A percentile compares a stretch with the other conserved stretches of the same genome.
phyloP scores from a whole-genome alignment of 1,140 invertebrate genomes.

The Pinna nobilis region DNA sequence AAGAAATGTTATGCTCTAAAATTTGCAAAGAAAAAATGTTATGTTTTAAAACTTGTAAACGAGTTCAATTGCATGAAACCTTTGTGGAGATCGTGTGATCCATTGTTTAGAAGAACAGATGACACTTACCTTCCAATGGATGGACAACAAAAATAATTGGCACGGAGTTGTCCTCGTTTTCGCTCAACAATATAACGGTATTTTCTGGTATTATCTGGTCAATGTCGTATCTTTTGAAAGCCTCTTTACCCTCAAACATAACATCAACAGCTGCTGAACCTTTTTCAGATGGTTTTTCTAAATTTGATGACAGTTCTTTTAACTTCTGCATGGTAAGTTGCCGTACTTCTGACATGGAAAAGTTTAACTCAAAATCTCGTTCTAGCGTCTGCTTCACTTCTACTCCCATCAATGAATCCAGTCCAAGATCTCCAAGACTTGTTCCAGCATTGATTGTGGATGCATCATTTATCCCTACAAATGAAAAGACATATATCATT shows the following conservation, averaged over 20 bases:
- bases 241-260: too few species aligned
- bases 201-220: constrained; percentile 20
- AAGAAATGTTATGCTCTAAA: too few species aligned
- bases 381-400: constrained; percentile 98
- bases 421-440: constrained; percentile 92
- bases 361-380: constrained; percentile 90
- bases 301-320: constrained; percentile 77
- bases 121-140: constrained; percentile 92
- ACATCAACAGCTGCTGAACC: too few species aligned
- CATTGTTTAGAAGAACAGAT: too few species aligned
- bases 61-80: too few species aligned
- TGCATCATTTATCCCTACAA: constrained; percentile 84
- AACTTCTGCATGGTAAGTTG: constrained; percentile 78
- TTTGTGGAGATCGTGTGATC: too few species aligned
- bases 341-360: constrained; percentile 92
- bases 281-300: not conserved
- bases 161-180: constrained; percentile 54
- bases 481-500: not conserved
- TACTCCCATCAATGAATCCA: constrained; percentile 98
- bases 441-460: constrained; percentile 83
- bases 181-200: constrained; percentile 73
- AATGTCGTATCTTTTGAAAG: constrained; percentile 7
- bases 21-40: too few species aligned
- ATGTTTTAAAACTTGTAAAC: too few species aligned
- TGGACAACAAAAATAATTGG: constrained; percentile 86